These are phyloP conservation scores for Coelinius sp. DNA, from an alignment of 2,888 invertebrate species.

Conservation along the genomic window DNA sequence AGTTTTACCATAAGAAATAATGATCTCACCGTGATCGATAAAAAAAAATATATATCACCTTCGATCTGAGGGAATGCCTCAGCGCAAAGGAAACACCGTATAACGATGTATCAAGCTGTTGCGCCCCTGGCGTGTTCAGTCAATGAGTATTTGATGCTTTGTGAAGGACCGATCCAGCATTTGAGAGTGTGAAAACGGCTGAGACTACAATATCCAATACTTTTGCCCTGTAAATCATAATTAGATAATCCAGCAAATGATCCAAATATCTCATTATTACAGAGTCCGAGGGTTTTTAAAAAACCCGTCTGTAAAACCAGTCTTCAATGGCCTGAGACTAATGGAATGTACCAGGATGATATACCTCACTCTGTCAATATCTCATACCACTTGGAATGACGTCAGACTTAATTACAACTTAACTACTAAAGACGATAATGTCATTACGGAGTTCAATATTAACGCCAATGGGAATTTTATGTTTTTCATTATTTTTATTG, in stretches of 20 bases:
- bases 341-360: neutral
- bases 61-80: constrained; percentile 41
- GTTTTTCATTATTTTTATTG: neutral
- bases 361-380: constrained; percentile 4
- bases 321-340: constrained; percentile 2
- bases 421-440: constrained; percentile 16
- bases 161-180: neutral
- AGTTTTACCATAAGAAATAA: neutral
- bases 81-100: constrained; percentile 66
- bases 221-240: neutral
- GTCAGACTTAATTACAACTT: constrained; percentile 4
- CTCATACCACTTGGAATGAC: neutral
- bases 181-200: neutral
- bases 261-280: constrained; percentile 2
- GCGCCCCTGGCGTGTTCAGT: constrained; percentile 70
- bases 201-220: too few relatives aligned
- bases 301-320: neutral
- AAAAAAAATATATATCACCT: neutral
- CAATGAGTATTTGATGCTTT: neutral
- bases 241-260: neutral
- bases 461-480: neutral
- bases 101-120: constrained; percentile 71
- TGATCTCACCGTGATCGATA: neutral
- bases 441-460: constrained; percentile 11
- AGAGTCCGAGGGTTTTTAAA: neutral